These are phyloP conservation scores for Iselma pallidipennis DNA, from an alignment of 2,888 invertebrate species.

Conservation along the genomic window DNA sequence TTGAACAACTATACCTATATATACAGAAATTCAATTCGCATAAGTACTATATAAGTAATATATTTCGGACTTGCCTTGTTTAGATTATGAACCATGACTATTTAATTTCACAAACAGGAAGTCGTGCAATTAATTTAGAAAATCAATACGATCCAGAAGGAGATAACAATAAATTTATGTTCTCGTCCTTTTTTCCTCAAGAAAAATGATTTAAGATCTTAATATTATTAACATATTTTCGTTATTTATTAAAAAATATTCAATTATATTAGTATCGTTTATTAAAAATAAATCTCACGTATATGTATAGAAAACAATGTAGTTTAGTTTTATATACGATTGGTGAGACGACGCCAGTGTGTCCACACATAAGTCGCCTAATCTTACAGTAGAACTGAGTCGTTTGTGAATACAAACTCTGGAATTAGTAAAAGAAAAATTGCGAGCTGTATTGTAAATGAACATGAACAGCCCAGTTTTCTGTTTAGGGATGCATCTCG, in stretches of 20 bases:
- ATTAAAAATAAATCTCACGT: neutral
- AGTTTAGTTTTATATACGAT: slow-evolving; percentile 19
- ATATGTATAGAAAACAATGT: slow-evolving; percentile 12
- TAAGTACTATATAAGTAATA: neutral
- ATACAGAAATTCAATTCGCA: too few species aligned
- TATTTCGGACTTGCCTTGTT: neutral
- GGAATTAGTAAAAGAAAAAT: slow-evolving; percentile 51
- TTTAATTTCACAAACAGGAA: neutral
- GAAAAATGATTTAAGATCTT: neutral
- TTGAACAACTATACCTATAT: too few species aligned
- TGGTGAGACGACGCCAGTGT: slow-evolving; percentile 37
- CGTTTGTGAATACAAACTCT: slow-evolving; percentile 51
- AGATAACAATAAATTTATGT: slow-evolving; percentile 16
- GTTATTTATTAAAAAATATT: neutral
- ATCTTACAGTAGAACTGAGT: slow-evolving; percentile 43
- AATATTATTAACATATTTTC: neutral
- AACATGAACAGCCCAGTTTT: slow-evolving; percentile 42
- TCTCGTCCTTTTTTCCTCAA: slow-evolving; percentile 5
- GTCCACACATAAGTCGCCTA: slow-evolving; percentile 44
- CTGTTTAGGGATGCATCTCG: slow-evolving; percentile 48
- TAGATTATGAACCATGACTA: neutral
- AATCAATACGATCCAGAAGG: slow-evolving; percentile 20
- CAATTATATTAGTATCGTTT: too few species aligned
- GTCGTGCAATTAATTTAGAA: slow-evolving; percentile 15
- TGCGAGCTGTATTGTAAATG: slow-evolving; percentile 48